phyloP scores from a whole-genome alignment of 1,140 invertebrate genomes.

The Drosophila lini region DNA sequence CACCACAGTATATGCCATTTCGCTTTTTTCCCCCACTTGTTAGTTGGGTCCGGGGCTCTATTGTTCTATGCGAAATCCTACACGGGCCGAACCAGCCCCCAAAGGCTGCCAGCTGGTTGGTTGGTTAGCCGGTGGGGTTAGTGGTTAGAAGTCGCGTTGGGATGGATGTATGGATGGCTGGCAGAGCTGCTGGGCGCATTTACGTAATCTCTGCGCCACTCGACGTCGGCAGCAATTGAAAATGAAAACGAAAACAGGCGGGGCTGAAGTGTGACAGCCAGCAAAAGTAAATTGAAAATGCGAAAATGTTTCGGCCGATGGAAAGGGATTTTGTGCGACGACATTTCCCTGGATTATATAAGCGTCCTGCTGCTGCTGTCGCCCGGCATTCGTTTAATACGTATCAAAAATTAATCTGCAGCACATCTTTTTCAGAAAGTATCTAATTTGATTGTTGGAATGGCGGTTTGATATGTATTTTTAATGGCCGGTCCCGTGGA shows the following conservation, averaged over 20 bases:
- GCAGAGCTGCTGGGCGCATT: slow-evolving; percentile 56
- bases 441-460: slow-evolving; percentile 49
- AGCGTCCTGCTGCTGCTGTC: slow-evolving; percentile 6
- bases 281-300: slow-evolving; percentile 54
- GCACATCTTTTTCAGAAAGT: slow-evolving; percentile 9
- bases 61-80: slow-evolving; percentile 57
- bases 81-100: slow-evolving; percentile 36
- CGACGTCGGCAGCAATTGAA: slow-evolving; percentile 58
- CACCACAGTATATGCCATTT: slow-evolving; percentile 46
- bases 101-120: slow-evolving; percentile 26
- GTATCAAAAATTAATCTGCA: slow-evolving; percentile 37
- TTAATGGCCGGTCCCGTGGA: slow-evolving; percentile 37
- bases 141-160: slow-evolving; percentile 28
- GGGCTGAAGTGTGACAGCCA: slow-evolving; percentile 31
- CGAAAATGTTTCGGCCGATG: slow-evolving; percentile 7
- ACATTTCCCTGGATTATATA: slow-evolving; percentile 47
- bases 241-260: slow-evolving; percentile 54
- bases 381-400: slow-evolving; percentile 24
- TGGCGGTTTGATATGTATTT: slow-evolving; percentile 32
- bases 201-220: slow-evolving; percentile 73
- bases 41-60: slow-evolving; percentile 25
- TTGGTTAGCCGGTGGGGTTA: slow-evolving; percentile 1
- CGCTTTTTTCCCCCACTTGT: slow-evolving; percentile 43
- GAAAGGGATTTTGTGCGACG: slow-evolving; percentile 16
- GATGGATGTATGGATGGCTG: slow-evolving; percentile 17